These are phyloP conservation scores for Montifringilla adamsi DNA, from an alignment of 2,113 vertebrate species.

Conservation along the genomic window DNA sequence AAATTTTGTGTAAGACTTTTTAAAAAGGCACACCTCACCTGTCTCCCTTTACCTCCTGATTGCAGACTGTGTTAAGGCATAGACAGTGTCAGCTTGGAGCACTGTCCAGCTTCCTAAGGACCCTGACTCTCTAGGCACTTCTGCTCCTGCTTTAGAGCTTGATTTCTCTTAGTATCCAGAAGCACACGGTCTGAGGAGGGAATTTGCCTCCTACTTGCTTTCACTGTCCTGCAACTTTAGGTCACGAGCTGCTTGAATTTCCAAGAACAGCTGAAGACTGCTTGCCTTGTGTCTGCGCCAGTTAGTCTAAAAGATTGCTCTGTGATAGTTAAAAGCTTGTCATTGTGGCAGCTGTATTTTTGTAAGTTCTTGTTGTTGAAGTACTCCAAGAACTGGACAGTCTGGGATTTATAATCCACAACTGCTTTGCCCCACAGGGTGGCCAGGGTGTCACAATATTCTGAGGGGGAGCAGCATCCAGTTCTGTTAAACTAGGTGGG, in stretches of 20 bases:
- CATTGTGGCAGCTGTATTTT: neutral
- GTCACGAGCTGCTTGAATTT: neutral
- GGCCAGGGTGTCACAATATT: neutral
- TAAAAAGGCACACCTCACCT: accelerated
- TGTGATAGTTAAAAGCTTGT: neutral
- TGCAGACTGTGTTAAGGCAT: neutral
- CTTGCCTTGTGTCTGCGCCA: neutral
- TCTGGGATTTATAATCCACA: neutral
- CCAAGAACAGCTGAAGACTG: neutral
- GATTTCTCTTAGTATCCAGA: neutral
- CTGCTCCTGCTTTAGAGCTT: neutral
- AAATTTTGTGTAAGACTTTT: neutral
- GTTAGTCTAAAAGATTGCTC: neutral
- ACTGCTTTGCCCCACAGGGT: neutral
- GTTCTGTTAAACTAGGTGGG: neutral
- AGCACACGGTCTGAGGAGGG: neutral
- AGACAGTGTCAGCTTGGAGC: neutral
- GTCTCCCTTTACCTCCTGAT: neutral
- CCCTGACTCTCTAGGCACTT: neutral
- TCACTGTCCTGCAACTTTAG: neutral
- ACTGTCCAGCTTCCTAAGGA: neutral
- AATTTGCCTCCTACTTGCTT: neutral
- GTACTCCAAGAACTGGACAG: neutral
- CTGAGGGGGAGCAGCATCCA: neutral
- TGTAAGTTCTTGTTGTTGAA: neutral